Base-by-base conservation (phyloP, 2,113 vertebrate genomes). In the Tor tambroides region DNA sequence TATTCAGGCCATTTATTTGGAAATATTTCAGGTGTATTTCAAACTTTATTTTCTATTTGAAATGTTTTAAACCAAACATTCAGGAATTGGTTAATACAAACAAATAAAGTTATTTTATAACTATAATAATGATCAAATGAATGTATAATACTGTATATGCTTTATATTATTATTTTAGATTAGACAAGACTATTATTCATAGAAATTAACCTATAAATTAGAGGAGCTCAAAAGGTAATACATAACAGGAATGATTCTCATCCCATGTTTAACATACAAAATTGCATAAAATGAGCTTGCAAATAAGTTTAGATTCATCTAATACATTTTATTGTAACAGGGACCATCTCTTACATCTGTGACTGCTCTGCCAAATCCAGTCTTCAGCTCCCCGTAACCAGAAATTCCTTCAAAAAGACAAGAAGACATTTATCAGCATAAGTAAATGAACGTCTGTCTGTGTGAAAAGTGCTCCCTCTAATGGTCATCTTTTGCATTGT, bases 381-480 rank as follows among this genome's bases (percentile, higher is more conserved):
- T 9, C 75, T 77, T 83, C 23, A 21, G 59, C 72, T 61, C 63
- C 76, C 72, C 21, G 51, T 19, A 46, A n/a, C 41, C 17, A 56
- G 6, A 65, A 32, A 23, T 81, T 15, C 54, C 69, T 85, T 75
- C 10, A 76, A 38, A 85, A 11, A 76, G n/a, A 87, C 32, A 87
- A 72, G 14, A 43, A 23, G 67, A 82, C 80, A 19, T 67, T 59
- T 9, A 46, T 87, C n/a, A 81, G 76, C 63, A 7, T 0, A 43
- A 15, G 54, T 28, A 59, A 87, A 38, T 74, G 19, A 54, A 71
- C 4, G 23, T 63, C 65, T 77, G 69, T 76, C n/a, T 61, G 51
- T 83, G 82, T 69, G 77, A 59, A 86, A 77, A 82, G 61, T 88
- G 86, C 89, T 72, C 87, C 86, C 88, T 89, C 89, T 92, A 35